These are phyloP conservation scores for Drosophila watanabei DNA, from an alignment of 1,140 invertebrate genomes.

Conservation along the genomic window DNA sequence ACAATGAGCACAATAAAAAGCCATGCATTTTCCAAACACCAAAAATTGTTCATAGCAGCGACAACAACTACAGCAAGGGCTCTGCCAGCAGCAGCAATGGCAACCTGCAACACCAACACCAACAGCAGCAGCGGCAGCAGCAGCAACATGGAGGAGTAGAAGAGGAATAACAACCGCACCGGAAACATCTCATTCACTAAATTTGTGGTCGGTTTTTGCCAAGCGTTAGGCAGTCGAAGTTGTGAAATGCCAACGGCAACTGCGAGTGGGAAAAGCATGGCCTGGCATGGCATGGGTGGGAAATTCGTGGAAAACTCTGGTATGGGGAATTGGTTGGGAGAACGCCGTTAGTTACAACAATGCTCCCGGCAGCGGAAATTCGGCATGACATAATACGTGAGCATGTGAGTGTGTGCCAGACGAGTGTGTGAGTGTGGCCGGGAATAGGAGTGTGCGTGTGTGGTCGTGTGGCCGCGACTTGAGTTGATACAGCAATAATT, in stretches of 20 bases:
- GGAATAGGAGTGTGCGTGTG: slow-evolving; percentile 37
- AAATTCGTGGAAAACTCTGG: slow-evolving; percentile 17
- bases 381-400: slow-evolving; percentile 81
- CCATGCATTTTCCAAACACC: slow-evolving; percentile 84
- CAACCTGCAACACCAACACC: slow-evolving; percentile 34
- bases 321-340: slow-evolving; percentile 37
- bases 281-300: slow-evolving; percentile 1
- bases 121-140: neutral
- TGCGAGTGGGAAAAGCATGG: slow-evolving; percentile 25
- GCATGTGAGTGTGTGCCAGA: slow-evolving; percentile 57
- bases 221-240: slow-evolving; percentile 79
- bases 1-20: slow-evolving; percentile 84
- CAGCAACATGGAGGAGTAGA: slow-evolving; percentile 23
- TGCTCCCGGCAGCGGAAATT: slow-evolving; percentile 82
- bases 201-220: slow-evolving; percentile 82
- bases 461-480: slow-evolving; percentile 70
- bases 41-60: slow-evolving; percentile 70
- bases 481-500: slow-evolving; percentile 85
- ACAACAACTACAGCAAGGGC: slow-evolving; percentile 31
- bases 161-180: slow-evolving; percentile 77
- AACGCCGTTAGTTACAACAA: slow-evolving; percentile 78
- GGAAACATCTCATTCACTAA: slow-evolving; percentile 84
- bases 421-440: slow-evolving; percentile 19
- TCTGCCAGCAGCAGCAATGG: slow-evolving; percentile 24
- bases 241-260: slow-evolving; percentile 77